These are phyloP conservation scores for Euplagia quadripunctaria DNA, from an alignment of 2,888 invertebrate genomes.

Conservation along the genomic window DNA sequence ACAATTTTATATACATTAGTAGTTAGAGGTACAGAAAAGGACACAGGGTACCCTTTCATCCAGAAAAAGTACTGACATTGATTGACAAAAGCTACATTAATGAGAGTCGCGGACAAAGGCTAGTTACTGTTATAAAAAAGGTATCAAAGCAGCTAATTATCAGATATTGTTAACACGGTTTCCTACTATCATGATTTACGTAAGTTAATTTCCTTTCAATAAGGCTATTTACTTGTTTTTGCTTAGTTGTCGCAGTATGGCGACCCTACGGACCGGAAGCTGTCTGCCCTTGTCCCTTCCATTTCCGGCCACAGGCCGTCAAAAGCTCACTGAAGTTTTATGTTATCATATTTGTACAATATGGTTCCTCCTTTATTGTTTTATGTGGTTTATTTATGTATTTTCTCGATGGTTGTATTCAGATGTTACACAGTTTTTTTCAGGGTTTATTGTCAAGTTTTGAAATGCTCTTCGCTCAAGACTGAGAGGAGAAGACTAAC, in stretches of 20 bases:
- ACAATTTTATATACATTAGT: too few species aligned
- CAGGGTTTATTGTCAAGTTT: neutral
- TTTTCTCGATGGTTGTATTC: neutral
- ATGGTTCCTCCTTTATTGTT: conserved; percentile 39
- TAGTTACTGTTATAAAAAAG: neutral
- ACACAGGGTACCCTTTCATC: neutral
- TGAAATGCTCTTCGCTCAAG: neutral
- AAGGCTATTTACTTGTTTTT: conserved; percentile 60
- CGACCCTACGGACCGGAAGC: conserved; percentile 75
- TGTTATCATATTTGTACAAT: conserved; percentile 56
- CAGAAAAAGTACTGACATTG: neutral
- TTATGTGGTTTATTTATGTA: neutral
- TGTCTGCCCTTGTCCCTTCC: conserved; percentile 78
- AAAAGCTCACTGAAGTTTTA: conserved; percentile 69
- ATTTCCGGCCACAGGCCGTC: conserved; percentile 77
- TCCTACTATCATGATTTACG: conserved; percentile 74
- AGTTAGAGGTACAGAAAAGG: too few species aligned
- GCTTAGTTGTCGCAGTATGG: conserved; percentile 63
- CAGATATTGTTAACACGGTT: conserved; percentile 40
- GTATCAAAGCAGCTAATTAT: neutral
- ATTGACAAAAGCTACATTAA: neutral
- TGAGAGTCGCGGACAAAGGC: neutral
- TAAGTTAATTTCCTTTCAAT: conserved; percentile 69
- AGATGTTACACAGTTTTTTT: neutral
- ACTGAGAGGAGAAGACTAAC: too few species aligned